Evolutionary conservation across 2,797 vertebrate genomes (phyloP).

Genomic region (Hybognathus amarus): DNA sequence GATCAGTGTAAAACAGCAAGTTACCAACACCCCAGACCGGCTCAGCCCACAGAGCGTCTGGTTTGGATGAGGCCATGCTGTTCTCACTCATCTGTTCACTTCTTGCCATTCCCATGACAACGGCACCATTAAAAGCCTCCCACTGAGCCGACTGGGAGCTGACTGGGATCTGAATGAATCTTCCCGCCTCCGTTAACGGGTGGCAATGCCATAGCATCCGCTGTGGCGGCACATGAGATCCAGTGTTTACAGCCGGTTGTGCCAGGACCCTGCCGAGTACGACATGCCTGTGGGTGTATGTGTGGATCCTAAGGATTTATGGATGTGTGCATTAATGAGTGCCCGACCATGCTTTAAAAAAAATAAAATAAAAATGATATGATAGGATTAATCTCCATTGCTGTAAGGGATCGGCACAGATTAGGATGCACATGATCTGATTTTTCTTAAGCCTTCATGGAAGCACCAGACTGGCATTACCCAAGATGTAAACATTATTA

Average conservation of each 20-base stretch:
- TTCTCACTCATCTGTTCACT: slow-evolving; percentile 70
- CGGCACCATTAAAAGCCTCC: slow-evolving; percentile 63
- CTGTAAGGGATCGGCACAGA: slow-evolving; percentile 67
- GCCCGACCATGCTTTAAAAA: neutral
- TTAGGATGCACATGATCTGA: slow-evolving; percentile 70
- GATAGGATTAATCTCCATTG: slow-evolving; percentile 72
- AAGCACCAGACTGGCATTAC: slow-evolving; percentile 62
- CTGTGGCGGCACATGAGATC: slow-evolving; percentile 52
- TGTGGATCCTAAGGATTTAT: neutral
- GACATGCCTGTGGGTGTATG: slow-evolving; percentile 31
- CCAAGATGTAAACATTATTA: slow-evolving; percentile 67
- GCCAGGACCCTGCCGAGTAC: slow-evolving; percentile 20
- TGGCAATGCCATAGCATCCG: slow-evolving; percentile 37
- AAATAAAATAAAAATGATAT: slow-evolving; percentile 60
- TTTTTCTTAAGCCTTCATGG: slow-evolving; percentile 65
- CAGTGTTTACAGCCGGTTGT: slow-evolving; percentile 41
- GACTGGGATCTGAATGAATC: slow-evolving; percentile 70
- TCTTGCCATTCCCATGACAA: slow-evolving; percentile 77
- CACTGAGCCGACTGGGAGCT: slow-evolving; percentile 68
- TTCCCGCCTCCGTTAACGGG: slow-evolving; percentile 56
- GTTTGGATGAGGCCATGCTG: slow-evolving; percentile 65
- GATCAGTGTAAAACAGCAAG: slow-evolving; percentile 25
- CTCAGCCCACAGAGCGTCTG: slow-evolving; percentile 71
- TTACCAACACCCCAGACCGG: slow-evolving; percentile 16
- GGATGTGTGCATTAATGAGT: neutral